phyloP scores from a whole-genome alignment of 2,113 vertebrate species.

The Lampris megalopsis region DNA sequence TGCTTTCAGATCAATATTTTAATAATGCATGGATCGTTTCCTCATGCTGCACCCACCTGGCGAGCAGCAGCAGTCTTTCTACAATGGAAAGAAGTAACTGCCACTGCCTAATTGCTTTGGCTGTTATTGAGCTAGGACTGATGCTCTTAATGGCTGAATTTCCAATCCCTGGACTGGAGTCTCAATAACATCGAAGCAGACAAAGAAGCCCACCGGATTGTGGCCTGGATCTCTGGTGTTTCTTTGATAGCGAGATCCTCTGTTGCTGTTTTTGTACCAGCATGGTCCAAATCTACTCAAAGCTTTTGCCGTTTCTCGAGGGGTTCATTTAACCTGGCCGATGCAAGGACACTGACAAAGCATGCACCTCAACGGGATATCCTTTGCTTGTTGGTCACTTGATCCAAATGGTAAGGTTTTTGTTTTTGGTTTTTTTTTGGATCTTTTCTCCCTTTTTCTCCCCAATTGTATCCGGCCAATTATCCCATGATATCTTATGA shows the following conservation, averaged over 20 bases:
- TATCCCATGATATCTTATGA: no score
- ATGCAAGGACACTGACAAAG: no score
- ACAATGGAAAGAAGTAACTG: constrained; percentile 4
- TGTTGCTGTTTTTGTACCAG: no score
- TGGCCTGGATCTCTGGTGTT: no score
- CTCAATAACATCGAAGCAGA: no score
- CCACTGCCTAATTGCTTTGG: neutral
- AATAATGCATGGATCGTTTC: neutral
- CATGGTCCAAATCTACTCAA: no score
- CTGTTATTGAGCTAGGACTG: neutral
- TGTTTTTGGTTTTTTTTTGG: neutral
- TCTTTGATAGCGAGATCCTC: no score
- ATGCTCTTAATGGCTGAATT: neutral
- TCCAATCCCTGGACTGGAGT: no score
- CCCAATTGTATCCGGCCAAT: no score
- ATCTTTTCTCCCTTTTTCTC: neutral
- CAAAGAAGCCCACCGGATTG: no score
- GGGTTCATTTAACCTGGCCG: no score
- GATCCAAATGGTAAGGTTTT: neutral
- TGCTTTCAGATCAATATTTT: neutral
- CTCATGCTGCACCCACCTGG: neutral
- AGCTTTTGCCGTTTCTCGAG: no score
- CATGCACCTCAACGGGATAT: neutral
- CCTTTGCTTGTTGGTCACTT: neutral
- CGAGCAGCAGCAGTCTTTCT: neutral